Base-by-base conservation (phyloP, 2,797 vertebrate species). In the Cossypha niveicapilla region DNA sequence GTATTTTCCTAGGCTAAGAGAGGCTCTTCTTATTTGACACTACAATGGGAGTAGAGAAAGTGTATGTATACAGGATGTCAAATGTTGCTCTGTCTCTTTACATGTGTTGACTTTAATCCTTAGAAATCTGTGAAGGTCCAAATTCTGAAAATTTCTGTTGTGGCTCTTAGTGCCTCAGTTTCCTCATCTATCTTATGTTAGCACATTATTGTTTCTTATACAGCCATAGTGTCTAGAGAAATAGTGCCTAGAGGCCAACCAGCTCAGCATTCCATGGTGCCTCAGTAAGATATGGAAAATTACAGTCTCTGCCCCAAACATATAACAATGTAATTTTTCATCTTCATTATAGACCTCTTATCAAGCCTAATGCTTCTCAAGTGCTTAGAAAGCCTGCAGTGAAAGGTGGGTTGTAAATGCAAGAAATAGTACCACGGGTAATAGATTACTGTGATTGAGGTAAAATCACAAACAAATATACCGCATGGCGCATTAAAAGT, bases 401-500 rank as follows among this genome's bases (percentile, higher is more conserved):
- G 91, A 96, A 95, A 95, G 74, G 74, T 91, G 37, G 34, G 79
- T 75, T 94, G 90, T 94, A 95, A 96, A 93, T 93, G 82, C 61
- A 93, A 96, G 83, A 32, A 75, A n/a, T 50, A 90, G 61, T 54
- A 77, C 66, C 84, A 94, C 18, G 44, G 76, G 67, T 93, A 96
- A 94, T 58, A 93, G 75, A 81, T 76, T 85, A 88, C 66, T 92
- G 83, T 85, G 77, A 86, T 6, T 81, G 86, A 93, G 61, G 50
- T n/a, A 93, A 94, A 92, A 93, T 67, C 57, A 32, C 74, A 86
- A 95, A 93, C 35, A 96, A 90, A 96, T 90, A 93, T 42, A 86
- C 27, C 2, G 3, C 2, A 8, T 53, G 39, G 42, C 58, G 42
- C 45, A 93, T 82, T 89, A 92, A 79, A 90, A 92, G 78, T 96